Percentiles rank a stretch among this genome's conserved stretches.
phyloP scores from a whole-genome alignment of 2,113 vertebrate species.

The Periophthalmus modestus region DNA sequence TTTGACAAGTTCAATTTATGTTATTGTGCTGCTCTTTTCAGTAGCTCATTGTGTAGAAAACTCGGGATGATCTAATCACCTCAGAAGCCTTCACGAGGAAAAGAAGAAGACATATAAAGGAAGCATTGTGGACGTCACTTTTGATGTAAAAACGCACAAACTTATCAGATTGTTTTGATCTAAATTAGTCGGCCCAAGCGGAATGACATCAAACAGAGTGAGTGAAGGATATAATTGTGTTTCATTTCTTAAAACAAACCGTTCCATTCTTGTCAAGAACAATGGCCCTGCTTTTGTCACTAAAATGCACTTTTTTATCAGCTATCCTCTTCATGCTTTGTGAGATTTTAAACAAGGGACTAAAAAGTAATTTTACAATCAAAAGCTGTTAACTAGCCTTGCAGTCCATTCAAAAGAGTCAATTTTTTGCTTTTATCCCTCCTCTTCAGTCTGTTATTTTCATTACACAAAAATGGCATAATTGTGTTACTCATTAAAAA shows the following conservation, averaged over 20 bases:
- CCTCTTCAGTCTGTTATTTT: no score
- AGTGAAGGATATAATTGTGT: slow-evolving; percentile 61
- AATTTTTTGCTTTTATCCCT: not conserved
- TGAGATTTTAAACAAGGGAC: not conserved
- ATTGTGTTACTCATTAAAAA: no score
- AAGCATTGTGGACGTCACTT: slow-evolving; percentile 69
- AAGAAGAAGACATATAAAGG: slow-evolving; percentile 62
- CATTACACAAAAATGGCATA: not conserved
- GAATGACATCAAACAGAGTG: slow-evolving; percentile 67
- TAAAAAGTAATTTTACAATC: not conserved
- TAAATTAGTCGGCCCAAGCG: slow-evolving; percentile 64
- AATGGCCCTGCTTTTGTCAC: slow-evolving; percentile 22
- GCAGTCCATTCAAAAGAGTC: not conserved
- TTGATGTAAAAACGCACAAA: slow-evolving; percentile 68
- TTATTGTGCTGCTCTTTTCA: slow-evolving; percentile 48
- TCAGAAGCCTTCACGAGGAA: slow-evolving; percentile 65
- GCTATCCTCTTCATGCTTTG: not conserved
- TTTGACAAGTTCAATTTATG: slow-evolving; percentile 57
- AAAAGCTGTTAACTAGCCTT: not conserved
- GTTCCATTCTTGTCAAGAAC: slow-evolving; percentile 19
- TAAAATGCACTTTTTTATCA: slow-evolving; percentile 15
- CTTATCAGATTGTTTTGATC: slow-evolving; percentile 65
- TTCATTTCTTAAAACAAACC: slow-evolving; percentile 45
- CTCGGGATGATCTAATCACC: slow-evolving; percentile 68
- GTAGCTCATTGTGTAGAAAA: slow-evolving; percentile 61